A percentile compares a stretch with the other conserved stretches of the same genome.
These are phyloP conservation scores for Calidris pygmaea DNA, from an alignment of 2,113 vertebrate species.

Conservation along the genomic window DNA sequence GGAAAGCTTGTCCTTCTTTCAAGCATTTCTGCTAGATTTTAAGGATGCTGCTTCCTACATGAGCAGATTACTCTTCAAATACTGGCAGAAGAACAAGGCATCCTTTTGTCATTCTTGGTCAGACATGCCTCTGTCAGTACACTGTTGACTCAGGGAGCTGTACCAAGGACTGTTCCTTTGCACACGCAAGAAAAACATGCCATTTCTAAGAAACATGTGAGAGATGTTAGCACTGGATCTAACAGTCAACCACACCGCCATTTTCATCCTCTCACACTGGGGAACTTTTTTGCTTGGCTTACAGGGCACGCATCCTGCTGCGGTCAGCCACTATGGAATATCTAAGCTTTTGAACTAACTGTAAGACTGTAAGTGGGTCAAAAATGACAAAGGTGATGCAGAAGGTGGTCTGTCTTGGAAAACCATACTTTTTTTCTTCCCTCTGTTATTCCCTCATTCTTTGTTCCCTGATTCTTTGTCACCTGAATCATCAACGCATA, in stretches of 20 bases:
- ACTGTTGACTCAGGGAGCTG: neutral
- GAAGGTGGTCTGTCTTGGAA: neutral
- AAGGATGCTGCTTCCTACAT: neutral
- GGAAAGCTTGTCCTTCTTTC: neutral
- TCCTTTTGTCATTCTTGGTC: neutral
- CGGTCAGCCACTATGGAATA: neutral
- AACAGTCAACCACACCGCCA: neutral
- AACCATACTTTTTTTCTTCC: neutral
- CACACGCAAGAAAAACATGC: fast-evolving
- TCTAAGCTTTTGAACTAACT: neutral
- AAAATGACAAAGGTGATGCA: fast-evolving
- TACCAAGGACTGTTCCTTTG: neutral
- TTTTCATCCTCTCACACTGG: neutral
- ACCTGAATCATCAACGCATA: neutral
- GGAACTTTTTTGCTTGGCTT: neutral
- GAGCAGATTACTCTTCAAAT: neutral
- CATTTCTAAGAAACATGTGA: fast-evolving
- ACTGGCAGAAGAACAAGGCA: neutral
- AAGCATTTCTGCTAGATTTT: neutral
- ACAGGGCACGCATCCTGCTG: neutral
- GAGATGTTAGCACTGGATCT: neutral
- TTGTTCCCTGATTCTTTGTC: neutral
- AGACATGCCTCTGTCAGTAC: neutral
- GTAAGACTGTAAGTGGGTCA: neutral
- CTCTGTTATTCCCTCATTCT: neutral